A percentile compares a stretch with the other conserved stretches of the same genome.
These are phyloP conservation scores for Grus americana DNA, from an alignment of 2,113 vertebrate genomes.

Conservation along the genomic window DNA sequence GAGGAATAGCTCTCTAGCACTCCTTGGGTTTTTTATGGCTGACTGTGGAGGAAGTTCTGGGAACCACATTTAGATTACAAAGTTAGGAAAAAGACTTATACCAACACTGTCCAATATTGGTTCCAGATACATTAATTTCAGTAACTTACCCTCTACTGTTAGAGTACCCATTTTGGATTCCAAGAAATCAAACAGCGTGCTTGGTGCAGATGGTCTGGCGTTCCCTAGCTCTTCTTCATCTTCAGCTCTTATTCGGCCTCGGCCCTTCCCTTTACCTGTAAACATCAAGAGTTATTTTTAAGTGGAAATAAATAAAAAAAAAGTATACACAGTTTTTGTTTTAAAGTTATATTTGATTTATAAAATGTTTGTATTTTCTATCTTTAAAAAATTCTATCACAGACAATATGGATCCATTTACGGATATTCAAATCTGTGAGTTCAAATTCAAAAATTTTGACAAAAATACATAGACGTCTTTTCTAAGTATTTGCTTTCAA, in stretches of 20 bases:
- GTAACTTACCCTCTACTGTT: conserved; percentile 85
- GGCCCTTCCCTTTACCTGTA: conserved; percentile 86
- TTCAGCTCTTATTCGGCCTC: conserved; percentile 86
- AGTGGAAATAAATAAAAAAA: background rate
- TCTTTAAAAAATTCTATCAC: background rate
- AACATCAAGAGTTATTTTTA: background rate
- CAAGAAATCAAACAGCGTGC: conserved; percentile 95
- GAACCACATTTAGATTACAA: background rate
- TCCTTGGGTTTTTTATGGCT: background rate
- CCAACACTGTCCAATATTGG: background rate
- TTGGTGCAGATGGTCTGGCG: conserved; percentile 91
- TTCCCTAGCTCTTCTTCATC: conserved; percentile 88
- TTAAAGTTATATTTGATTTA: background rate
- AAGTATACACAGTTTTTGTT: fast-evolving
- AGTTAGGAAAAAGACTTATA: background rate
- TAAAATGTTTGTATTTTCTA: background rate
- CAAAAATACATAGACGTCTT: background rate
- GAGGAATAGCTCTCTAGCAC: background rate
- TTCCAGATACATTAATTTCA: background rate
- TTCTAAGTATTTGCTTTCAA: background rate
- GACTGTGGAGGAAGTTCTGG: background rate
- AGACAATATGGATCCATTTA: background rate
- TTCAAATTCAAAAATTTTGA: background rate
- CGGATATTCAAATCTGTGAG: background rate
- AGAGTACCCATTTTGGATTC: conserved; percentile 96